These are phyloP conservation scores for Drosophila infuscata DNA, from an alignment of 2,888 invertebrate genomes.

Conservation along the genomic window DNA sequence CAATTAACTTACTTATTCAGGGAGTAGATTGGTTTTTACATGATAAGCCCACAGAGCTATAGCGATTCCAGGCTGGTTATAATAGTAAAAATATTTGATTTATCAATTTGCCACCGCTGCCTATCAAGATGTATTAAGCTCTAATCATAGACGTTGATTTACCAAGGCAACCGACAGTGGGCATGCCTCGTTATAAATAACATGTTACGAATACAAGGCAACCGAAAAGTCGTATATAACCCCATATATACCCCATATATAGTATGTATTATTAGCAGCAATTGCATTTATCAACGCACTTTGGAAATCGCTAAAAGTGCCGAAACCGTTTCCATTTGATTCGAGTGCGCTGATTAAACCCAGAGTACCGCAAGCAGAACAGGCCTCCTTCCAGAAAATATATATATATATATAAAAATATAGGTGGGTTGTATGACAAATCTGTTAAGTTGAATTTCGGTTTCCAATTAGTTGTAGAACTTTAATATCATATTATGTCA, in stretches of 20 bases:
- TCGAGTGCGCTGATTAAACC: constrained; percentile 49
- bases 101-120: constrained; percentile 57
- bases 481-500: constrained; percentile 47
- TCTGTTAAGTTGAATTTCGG: constrained; percentile 45
- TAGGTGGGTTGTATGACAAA: constrained; percentile 62
- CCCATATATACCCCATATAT: constrained; percentile 33
- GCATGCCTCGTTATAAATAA: constrained; percentile 49
- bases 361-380: constrained; percentile 8
- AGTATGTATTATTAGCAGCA: constrained; percentile 62
- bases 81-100: constrained; percentile 65
- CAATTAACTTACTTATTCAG: constrained; percentile 54
- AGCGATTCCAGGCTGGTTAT: constrained; percentile 2
- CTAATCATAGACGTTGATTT: constrained; percentile 77
- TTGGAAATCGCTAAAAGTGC: constrained; percentile 43
- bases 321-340: constrained; percentile 47
- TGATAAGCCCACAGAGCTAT: constrained; percentile 26
- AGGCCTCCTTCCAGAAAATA: background rate
- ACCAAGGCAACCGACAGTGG: constrained; percentile 38
- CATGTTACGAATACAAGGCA: constrained; percentile 19
- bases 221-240: constrained; percentile 45
- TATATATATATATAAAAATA: background rate
- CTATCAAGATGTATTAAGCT: constrained; percentile 76
- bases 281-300: constrained; percentile 60
- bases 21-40: constrained; percentile 43
- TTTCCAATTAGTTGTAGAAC: constrained; percentile 57